phyloP scores from a whole-genome alignment of 2,888 invertebrate species.

The Chironomus riparius region DNA sequence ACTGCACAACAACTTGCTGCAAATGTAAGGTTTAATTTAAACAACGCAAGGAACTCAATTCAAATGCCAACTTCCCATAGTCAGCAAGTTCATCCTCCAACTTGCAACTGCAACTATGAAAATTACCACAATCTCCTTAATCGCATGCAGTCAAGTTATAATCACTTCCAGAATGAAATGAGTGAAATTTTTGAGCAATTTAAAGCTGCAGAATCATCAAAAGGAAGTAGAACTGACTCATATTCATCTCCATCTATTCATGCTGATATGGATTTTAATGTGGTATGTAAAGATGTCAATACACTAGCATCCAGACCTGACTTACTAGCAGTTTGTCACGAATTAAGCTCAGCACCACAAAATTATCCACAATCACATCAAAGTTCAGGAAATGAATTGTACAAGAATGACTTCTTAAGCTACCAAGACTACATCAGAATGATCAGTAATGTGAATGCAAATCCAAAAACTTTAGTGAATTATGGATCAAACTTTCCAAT shows the following conservation, averaged over 20 bases:
- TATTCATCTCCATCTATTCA: background rate
- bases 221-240: background rate
- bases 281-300: background rate
- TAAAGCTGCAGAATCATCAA: background rate
- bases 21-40: no score
- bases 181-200: background rate
- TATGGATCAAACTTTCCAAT: background rate
- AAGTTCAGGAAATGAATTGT: background rate
- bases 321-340: background rate
- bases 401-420: background rate
- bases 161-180: background rate
- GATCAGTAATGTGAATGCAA: background rate
- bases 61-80: background rate
- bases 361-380: background rate
- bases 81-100: background rate
- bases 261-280: background rate
- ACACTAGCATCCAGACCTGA: background rate
- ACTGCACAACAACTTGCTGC: no score
- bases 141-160: conserved; percentile 10
- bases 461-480: background rate
- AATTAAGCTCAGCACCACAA: background rate
- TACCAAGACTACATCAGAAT: conserved; percentile 16
- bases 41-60: background rate
- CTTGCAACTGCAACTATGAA: conserved; percentile 3
- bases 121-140: background rate